Evolutionary conservation across 2,113 vertebrate species (phyloP), one percentile per base, ranked within the genome.

Genomic region (Megaceryle torquata): DNA sequence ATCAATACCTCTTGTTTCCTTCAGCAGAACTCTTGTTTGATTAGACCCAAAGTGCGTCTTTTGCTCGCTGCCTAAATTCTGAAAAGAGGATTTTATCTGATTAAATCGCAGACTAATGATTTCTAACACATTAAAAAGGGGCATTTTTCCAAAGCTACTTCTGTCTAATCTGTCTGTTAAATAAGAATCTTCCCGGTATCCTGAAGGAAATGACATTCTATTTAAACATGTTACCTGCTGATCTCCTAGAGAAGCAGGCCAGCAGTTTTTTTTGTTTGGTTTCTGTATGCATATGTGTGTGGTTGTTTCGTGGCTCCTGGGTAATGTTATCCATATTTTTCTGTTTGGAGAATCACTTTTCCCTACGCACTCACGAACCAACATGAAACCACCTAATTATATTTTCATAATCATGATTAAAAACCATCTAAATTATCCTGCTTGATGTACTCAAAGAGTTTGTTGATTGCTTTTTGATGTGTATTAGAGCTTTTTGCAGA

Each of bases 381-480:
- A 97, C 96, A 96, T 96, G 96, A 98, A 98, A 97, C 96, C 95
- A 97, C 97, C 97, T 98, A 98, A 97, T 98, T 98, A 98, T 97
- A 96, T 96, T 98, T 98, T 98, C 94, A 98, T 97, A 98, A 97
- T 97, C 96, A 93, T 97, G 97, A 98, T 98, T 97, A 97, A 98
- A 98, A 98, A 96, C 96, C 96, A 97, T 96, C 96, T 97, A 97
- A 98, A 98, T 98, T 95, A 97, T 96, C 98, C 95, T 97, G 83
- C 96, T 97, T 97, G 97, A 98, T 96, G 96, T 97, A 97, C 94
- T 98, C 97, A 97, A 96, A 97, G 96, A 97, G 97, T 98, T 97
- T 97, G 97, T 97, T 98, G 98, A 98, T 98, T 97, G 98, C 96
- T 98, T 98, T 98, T 98, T 98, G 97, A 97, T 98, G 95, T 97